Base-by-base conservation (phyloP, 2,797 vertebrate genomes). In the Pogonophryne albipinna region DNA sequence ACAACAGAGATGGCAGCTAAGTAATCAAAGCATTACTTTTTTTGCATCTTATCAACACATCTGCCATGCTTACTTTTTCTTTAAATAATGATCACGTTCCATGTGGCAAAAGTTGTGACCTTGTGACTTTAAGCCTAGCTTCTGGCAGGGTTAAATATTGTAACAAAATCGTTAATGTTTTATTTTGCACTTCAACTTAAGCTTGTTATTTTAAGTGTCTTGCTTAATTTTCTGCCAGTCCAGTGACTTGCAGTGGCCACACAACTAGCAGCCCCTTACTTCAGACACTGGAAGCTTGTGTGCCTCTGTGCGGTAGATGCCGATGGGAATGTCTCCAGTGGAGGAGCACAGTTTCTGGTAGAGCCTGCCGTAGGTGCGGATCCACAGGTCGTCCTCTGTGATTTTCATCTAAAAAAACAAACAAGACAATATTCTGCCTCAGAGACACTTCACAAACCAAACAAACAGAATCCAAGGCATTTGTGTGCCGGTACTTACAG, bases 261-360 rank as follows among this genome's bases (percentile, higher is more conserved):
- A 59, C 60, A 64, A 47, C 27, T 12, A 42, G 0, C 17, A 53
- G 51, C n/a, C 4, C 11, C 87, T 76, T 59, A 96, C 96, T 94
- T 96, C 96, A 49, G 96, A 96, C 50, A 94, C 88, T 0, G 95
- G 92, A 12, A 96, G 90, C 82, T 94, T 95, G 34, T 96, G 95
- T 17, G 95, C 93, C 67, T 96, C 95, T 0, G 96, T 96, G 27
- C 96, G 91, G 85, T 96, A 96, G 80, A 96, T 96, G 34, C 96
- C 96, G 10, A 96, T 96, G 68, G 96, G 96, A 69, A 96, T 96
- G 65, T 96, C 96, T 57, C 95, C 96, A 0, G 92, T 95, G 20
- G 95, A 96, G 45, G 96, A 96, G 85, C 96, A 96, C 1, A 96
- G 90, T 72, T 96, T 96, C 92, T 96, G 96, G 79, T 96, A 96